Evolutionary conservation across 2,113 vertebrate genomes (phyloP).

Genomic region (Amia ocellicauda): DNA sequence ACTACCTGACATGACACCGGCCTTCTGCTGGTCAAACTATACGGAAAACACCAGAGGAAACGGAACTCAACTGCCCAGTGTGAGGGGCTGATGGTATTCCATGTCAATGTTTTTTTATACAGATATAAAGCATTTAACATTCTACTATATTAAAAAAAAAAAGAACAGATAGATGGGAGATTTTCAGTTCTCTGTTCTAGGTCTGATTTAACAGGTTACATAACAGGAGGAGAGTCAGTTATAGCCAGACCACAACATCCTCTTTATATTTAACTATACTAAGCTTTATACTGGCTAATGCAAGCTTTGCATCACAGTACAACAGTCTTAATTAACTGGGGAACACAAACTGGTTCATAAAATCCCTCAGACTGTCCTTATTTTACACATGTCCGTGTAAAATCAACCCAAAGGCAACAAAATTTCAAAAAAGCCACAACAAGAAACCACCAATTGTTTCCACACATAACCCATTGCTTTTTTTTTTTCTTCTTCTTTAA

Average conservation of each 20-base stretch:
- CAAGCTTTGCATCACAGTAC: neutral
- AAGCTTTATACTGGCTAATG: neutral
- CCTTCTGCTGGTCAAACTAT: no score
- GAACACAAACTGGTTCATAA: constrained; percentile 22
- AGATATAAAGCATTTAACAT: no score
- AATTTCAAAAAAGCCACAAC: constrained; percentile 47
- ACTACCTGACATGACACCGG: no score
- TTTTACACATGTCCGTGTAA: constrained; percentile 43
- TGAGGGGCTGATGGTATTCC: no score
- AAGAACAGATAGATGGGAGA: no score
- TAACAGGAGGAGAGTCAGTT: neutral
- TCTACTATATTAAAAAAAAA: no score
- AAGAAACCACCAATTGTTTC: constrained; percentile 50
- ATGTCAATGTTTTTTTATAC: no score
- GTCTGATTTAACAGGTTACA: no score
- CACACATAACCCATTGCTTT: constrained; percentile 30
- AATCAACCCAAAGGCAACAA: constrained; percentile 37
- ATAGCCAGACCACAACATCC: neutral
- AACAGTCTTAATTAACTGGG: constrained; percentile 26
- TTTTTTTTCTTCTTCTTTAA: constrained; percentile 18
- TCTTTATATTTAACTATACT: constrained; percentile 5
- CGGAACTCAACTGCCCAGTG: no score
- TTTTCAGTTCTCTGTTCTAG: no score
- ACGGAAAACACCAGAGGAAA: no score
- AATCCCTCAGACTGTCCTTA: constrained; percentile 25